Evolutionary conservation across 1,140 invertebrate species (phyloP).

Genomic region (Steinernema khuongi): DNA sequence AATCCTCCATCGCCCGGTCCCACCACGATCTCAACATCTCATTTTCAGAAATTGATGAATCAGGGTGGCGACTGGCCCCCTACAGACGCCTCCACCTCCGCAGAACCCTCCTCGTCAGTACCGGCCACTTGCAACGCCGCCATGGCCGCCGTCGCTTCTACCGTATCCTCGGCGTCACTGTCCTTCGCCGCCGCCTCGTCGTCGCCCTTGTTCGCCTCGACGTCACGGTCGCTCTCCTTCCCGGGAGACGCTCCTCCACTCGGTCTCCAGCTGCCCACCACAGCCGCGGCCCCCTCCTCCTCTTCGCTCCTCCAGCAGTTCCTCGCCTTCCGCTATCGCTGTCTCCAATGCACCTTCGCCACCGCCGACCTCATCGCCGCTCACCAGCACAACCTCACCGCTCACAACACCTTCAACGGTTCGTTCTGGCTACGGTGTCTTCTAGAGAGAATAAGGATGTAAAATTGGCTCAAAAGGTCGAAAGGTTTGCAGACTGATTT

Average conservation of each 20-base stretch:
- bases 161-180: neutral
- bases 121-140: neutral
- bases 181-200: neutral
- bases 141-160: neutral
- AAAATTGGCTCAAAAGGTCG: too few species aligned
- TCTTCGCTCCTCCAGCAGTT: neutral
- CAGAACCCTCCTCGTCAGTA: neutral
- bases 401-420: neutral
- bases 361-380: neutral
- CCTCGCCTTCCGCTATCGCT: neutral
- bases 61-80: neutral
- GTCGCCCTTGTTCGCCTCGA: neutral
- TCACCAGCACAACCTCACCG: constrained; percentile 5
- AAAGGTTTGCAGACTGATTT: too few species aligned
- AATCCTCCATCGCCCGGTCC: neutral
- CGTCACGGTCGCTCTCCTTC: neutral
- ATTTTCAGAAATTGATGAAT: constrained; percentile 8
- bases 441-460: too few species aligned
- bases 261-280: neutral
- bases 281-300: neutral
- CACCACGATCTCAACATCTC: neutral
- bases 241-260: neutral
- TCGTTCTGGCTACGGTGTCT: too few species aligned
- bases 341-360: neutral
- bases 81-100: neutral